Evolutionary conservation across 1,140 invertebrate genomes (phyloP), one percentile per base, ranked within the genome.

Genomic region (Neodiprion virginianus): DNA sequence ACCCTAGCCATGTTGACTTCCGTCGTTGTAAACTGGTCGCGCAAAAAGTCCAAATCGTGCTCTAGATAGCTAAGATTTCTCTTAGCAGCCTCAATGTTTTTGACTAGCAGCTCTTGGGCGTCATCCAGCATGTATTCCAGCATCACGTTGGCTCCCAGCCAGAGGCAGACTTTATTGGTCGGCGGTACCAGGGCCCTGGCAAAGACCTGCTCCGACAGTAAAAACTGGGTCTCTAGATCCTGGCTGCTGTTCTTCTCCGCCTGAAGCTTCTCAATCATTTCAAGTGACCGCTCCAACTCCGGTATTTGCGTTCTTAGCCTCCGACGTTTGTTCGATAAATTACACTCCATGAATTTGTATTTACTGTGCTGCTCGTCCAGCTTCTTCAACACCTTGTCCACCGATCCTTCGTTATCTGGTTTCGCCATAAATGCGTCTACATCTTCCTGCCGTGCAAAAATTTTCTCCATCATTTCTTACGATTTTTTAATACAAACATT

Each of bases 81-180:
- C 79, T 94, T 94, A 0, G 98, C 97, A 67, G 94, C 93, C 74
- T 93, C 92, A 83, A 97, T 94, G 87, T 99, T 99, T 84, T 96
- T 96, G 72, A 91, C 91, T 21, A 99, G 89, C 50, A 99, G 89
- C 75, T 92, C 90, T 87, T 96, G 93, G 48, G 98, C 98, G 90
- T 99, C 97, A 77, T 97, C 94, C 75, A 99, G 88, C 11, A 93
- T 93, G 90, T 99, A 99, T 87, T 99, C 98, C 79, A 99, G 90
- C 98, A 99, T 99, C 0, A 99, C 97, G 91, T 98, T 99, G 28
- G 98, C 98, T 47, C 98, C 98, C 73, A 99, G 89, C 98, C 98
- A 99, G n/a, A 99, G 90, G 83, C 95, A 98, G 14, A 99, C 97
- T 86, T 93, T 97, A 79, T 98, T 93, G 23, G 96, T 98, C 8